phyloP scores from a whole-genome alignment of 1,140 invertebrate genomes.

The Samia ricini region DNA sequence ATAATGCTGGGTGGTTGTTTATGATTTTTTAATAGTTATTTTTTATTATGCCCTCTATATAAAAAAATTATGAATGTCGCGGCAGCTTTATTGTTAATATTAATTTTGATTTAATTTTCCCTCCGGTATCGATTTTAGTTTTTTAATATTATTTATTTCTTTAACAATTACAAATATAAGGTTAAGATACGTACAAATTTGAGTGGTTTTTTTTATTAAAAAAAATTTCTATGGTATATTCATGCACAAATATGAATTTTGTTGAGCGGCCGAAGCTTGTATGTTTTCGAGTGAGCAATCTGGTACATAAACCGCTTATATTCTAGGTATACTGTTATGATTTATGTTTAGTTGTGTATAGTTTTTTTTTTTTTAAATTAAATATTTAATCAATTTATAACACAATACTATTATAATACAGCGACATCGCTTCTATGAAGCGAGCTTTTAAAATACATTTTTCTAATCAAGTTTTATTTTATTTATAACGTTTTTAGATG shows the following conservation, averaged over 20 bases:
- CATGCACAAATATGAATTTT: constrained; percentile 71
- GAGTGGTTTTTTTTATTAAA: constrained; percentile 32
- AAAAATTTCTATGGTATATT: too few species aligned
- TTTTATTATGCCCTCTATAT: not conserved
- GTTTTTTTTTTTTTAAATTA: constrained; percentile 33
- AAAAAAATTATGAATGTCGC: constrained; percentile 14
- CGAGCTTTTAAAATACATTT: constrained; percentile 40
- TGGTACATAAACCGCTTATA: constrained; percentile 69
- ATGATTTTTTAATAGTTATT: too few species aligned
- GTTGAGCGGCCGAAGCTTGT: constrained; percentile 39
- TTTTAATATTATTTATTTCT: constrained; percentile 58
- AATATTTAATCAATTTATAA: constrained; percentile 40
- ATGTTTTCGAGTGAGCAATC: constrained; percentile 54
- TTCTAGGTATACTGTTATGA: constrained; percentile 53
- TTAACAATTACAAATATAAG: constrained; percentile 16
- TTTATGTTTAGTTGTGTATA: constrained; percentile 67
- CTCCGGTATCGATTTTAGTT: constrained; percentile 50
- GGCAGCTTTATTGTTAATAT: constrained; percentile 28
- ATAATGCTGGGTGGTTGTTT: not conserved
- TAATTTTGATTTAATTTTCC: constrained; percentile 42
- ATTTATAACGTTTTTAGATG: constrained; percentile 55
- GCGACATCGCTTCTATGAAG: constrained; percentile 71
- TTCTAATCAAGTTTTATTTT: constrained; percentile 57
- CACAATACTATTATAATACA: constrained; percentile 51
- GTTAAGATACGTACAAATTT: constrained; percentile 30